phyloP scores from a whole-genome alignment of 2,797 vertebrate genomes.

The Chloroceryle inda region DNA sequence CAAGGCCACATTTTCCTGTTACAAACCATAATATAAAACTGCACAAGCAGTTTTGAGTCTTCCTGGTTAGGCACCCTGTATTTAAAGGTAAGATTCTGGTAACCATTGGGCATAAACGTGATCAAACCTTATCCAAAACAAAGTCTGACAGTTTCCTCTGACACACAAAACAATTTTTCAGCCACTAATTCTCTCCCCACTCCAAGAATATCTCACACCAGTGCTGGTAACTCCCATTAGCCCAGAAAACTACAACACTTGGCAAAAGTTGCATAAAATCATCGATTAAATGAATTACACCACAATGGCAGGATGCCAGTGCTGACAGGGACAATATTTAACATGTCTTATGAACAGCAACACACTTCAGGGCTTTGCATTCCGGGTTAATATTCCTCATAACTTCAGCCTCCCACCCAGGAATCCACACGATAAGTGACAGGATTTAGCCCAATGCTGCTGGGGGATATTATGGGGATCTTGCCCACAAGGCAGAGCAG shows the following conservation, averaged over 20 bases:
- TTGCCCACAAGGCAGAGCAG: background rate
- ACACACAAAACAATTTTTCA: background rate
- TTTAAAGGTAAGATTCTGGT: background rate
- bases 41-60: background rate
- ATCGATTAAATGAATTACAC: background rate
- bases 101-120: background rate
- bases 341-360: background rate
- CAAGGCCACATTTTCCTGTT: accelerated
- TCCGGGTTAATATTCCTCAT: background rate
- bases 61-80: background rate
- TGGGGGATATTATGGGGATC: too few species aligned
- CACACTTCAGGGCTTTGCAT: background rate
- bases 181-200: background rate
- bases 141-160: background rate
- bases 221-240: background rate
- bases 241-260: background rate
- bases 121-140: background rate
- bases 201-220: background rate
- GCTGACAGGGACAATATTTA: background rate
- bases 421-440: background rate
- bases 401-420: background rate
- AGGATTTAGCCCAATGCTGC: background rate
- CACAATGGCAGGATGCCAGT: background rate
- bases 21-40: background rate
- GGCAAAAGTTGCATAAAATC: background rate